Percentiles rank a stretch among this genome's conserved stretches.
phyloP scores from a whole-genome alignment of 2,888 invertebrate genomes.

The Syritta pipiens region DNA sequence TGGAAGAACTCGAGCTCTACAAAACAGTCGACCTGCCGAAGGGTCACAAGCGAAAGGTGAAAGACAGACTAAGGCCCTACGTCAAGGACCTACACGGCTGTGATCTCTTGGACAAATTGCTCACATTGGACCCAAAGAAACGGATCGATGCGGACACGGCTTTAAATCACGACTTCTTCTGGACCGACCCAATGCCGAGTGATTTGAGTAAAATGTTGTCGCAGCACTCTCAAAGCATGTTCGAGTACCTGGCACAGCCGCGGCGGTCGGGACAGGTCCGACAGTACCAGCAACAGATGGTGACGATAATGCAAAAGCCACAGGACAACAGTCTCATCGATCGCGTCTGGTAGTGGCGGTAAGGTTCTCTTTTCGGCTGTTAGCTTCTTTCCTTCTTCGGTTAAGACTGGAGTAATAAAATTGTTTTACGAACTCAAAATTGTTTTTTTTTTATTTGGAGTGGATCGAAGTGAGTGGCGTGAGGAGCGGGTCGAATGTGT shows the following conservation, averaged over 20 bases:
- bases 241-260: slow-evolving; percentile 92
- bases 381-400: background rate
- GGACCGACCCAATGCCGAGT: slow-evolving; percentile 97
- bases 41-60: slow-evolving; percentile 91
- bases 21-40: slow-evolving; percentile 92
- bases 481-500: too few relatives aligned
- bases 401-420: slow-evolving; percentile 10
- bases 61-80: slow-evolving; percentile 92
- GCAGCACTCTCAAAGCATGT: slow-evolving; percentile 95
- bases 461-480: too few relatives aligned
- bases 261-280: slow-evolving; percentile 85
- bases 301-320: slow-evolving; percentile 80
- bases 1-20: slow-evolving; percentile 92
- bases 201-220: slow-evolving; percentile 95
- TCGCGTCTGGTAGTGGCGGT: slow-evolving; percentile 85
- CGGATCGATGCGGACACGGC: slow-evolving; percentile 94
- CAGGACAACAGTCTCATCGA: slow-evolving; percentile 93
- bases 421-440: background rate
- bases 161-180: slow-evolving; percentile 98
- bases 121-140: slow-evolving; percentile 95
- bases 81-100: slow-evolving; percentile 95
- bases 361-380: background rate
- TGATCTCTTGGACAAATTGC: slow-evolving; percentile 93
- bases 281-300: slow-evolving; percentile 84
- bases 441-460: too few relatives aligned